Conservation (phyloP, 1,140 invertebrate genomes). For the Calephelis nemesis region DNA sequence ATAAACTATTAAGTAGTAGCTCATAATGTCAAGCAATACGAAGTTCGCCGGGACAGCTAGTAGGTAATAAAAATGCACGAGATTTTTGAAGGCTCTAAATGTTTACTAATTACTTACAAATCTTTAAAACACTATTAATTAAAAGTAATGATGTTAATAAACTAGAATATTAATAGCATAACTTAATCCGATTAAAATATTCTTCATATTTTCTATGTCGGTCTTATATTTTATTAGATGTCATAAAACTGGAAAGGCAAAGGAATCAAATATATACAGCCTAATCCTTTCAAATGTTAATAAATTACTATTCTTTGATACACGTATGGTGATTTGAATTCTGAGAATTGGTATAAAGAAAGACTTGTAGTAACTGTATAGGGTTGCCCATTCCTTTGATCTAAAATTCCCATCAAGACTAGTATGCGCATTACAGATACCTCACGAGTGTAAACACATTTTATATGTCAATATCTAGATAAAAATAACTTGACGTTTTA, state of each 20-base stretch:
- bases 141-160: background rate
- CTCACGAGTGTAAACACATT: too few species aligned
- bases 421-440: too few species aligned
- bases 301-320: slow-evolving; percentile 22
- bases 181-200: slow-evolving; percentile 45
- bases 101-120: background rate
- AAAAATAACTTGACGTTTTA: too few species aligned
- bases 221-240: slow-evolving; percentile 41
- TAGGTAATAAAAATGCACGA: background rate
- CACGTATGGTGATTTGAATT: slow-evolving; percentile 1
- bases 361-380: slow-evolving; percentile 14
- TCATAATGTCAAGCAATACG: too few species aligned
- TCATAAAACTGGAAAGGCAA: slow-evolving; percentile 36
- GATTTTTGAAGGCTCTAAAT: background rate
- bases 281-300: slow-evolving; percentile 12
- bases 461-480: too few species aligned
- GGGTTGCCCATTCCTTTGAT: too few species aligned
- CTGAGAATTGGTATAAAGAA: slow-evolving; percentile 13
- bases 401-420: too few species aligned
- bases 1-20: too few species aligned
- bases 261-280: slow-evolving; percentile 10
- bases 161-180: slow-evolving; percentile 5
- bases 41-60: too few species aligned
- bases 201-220: slow-evolving; percentile 19
- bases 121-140: slow-evolving; percentile 5